These are phyloP conservation scores for Dendrolimus houi DNA, from an alignment of 2,888 invertebrate genomes.

Conservation along the genomic window DNA sequence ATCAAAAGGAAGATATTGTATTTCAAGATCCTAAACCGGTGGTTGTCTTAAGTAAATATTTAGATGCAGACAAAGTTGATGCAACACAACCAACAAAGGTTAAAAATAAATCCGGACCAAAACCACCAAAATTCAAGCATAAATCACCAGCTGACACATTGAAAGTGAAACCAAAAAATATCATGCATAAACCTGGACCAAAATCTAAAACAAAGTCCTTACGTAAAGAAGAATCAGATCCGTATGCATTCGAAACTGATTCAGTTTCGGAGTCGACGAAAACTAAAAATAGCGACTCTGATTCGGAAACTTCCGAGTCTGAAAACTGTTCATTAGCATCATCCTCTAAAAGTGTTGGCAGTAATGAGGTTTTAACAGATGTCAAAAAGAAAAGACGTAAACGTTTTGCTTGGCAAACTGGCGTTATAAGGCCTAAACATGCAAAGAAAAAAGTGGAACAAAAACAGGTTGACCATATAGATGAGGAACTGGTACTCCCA, in stretches of 20 bases:
- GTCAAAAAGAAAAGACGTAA: conserved; percentile 50
- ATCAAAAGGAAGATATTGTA: conserved; percentile 23
- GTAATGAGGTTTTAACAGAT: conserved; percentile 39
- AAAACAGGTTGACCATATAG: conserved; percentile 9
- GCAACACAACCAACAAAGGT: conserved; percentile 15
- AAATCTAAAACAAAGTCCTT: conserved; percentile 45
- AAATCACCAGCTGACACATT: conserved; percentile 14
- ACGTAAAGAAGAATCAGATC: conserved; percentile 33
- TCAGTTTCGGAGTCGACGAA: conserved; percentile 34
- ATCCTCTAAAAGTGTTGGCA: conserved; percentile 39
- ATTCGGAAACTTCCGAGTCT: conserved; percentile 35
- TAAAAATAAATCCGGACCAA: conserved; percentile 37
- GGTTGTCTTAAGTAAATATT: conserved; percentile 44
- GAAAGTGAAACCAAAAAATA: conserved; percentile 12
- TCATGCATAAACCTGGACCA: conserved; percentile 35
- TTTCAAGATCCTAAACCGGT: conserved; percentile 26
- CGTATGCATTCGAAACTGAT: conserved; percentile 54
- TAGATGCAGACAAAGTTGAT: conserved; percentile 19
- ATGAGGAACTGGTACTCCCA: conserved; percentile 8
- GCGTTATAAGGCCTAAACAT: conserved; percentile 52
- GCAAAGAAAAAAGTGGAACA: conserved; percentile 44
- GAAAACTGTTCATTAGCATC: conserved; percentile 48
- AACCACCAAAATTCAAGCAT: conserved; percentile 33
- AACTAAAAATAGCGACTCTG: conserved; percentile 30
- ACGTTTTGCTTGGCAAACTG: conserved; percentile 46